These are phyloP conservation scores for Chiloscyllium punctatum DNA, from an alignment of 2,797 vertebrate species.

Conservation along the genomic window DNA sequence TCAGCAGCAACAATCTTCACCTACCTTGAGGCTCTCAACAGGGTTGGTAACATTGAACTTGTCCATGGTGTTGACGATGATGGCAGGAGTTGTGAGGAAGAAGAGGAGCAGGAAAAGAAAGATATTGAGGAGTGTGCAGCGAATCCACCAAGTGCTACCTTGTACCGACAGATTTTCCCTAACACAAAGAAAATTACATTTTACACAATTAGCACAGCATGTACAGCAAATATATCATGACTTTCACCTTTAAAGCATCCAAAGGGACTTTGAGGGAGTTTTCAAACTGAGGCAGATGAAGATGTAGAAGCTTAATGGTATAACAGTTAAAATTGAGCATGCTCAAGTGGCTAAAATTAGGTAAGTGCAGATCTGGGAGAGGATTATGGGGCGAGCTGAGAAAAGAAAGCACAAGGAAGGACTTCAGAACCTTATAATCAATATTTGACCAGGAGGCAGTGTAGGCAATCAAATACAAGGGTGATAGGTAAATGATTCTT, in stretches of 20 bases:
- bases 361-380: no score
- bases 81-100: constrained; percentile 95
- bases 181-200: background rate
- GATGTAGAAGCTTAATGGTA: no score
- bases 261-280: no score
- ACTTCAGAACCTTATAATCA: no score
- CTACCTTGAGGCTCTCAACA: constrained; percentile 83
- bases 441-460: no score
- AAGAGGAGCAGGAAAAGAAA: constrained; percentile 90
- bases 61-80: constrained; percentile 96
- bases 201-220: constrained; percentile 26
- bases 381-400: no score
- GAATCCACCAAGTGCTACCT: constrained; percentile 83
- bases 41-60: constrained; percentile 93
- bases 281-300: no score
- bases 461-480: no score
- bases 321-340: no score
- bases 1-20: constrained; percentile 17
- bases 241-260: background rate
- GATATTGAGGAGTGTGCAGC: constrained; percentile 82
- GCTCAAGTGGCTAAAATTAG: no score
- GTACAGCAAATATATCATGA: background rate
- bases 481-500: no score
- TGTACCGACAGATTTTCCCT: constrained; percentile 93
- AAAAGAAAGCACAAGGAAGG: no score